Evolutionary conservation across 2,113 vertebrate species (phyloP).

Genomic region (Dasypus novemcinctus): DNA sequence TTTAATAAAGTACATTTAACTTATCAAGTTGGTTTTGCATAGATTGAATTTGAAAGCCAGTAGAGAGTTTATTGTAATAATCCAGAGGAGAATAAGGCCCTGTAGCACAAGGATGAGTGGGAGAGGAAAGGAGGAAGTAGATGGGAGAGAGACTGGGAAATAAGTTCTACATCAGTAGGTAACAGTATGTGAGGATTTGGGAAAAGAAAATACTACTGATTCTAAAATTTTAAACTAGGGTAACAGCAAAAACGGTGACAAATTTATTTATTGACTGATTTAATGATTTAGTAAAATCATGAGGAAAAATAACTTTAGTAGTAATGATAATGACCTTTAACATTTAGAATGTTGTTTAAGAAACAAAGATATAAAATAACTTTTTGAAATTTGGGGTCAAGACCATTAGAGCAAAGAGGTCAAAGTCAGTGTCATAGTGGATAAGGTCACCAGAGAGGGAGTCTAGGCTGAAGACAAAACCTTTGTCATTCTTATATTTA

Average conservation of each 20-base stretch:
- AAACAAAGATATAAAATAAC: constrained; percentile 6
- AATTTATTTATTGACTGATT: neutral
- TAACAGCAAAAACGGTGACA: neutral
- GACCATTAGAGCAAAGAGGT: neutral
- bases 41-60: neutral
- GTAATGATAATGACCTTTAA: neutral
- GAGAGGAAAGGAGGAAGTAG: neutral
- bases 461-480: neutral
- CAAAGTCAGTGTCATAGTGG: neutral
- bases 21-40: neutral
- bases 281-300: neutral
- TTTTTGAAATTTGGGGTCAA: neutral
- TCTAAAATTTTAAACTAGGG: neutral
- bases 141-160: neutral
- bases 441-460: neutral
- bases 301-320: neutral
- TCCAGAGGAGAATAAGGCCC: neutral
- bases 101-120: neutral
- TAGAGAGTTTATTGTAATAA: neutral
- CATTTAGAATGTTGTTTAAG: constrained; percentile 8
- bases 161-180: neutral
- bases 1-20: neutral
- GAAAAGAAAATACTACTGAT: neutral
- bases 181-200: neutral
- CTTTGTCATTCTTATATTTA: neutral